Base-by-base conservation (phyloP, 2,888 invertebrate genomes). In the Diarsia mendica region DNA sequence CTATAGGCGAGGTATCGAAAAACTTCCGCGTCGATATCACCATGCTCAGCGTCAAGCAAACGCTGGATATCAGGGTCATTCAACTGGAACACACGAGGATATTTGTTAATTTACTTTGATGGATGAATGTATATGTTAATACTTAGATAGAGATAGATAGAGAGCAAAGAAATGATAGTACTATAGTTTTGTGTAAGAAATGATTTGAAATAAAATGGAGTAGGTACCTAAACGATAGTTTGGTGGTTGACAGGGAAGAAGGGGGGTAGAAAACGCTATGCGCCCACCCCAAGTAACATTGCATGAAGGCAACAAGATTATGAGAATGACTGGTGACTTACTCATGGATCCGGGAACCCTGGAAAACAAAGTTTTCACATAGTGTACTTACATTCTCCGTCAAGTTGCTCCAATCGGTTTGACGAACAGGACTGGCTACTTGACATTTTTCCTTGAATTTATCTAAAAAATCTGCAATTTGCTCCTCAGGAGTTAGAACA, bases 71-170 rank as follows among this genome's bases (percentile, higher is more conserved):
- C 69, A 23, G 70, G 44, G 11, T 51, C 51, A 15, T 28, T 69
- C 49, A 69, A 33, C 71, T 69, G 51, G 20, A 70, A 69, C 18
- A 28, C 46, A 39, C 6, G 18, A 67, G n/a, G 18, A 39, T 10
- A n/a, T 39, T 33, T 33, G 53, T 51, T 15, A 1, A 15, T 67
- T n/a, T 33, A 33, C 5, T n/a, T n/a, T n/a, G n/a, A n/a, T n/a
- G n/a, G n/a, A n/a, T n/a, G n/a, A n/a, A n/a, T n/a, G n/a, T n/a
- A n/a, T n/a, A n/a, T n/a, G n/a, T n/a, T n/a, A n/a, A n/a, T n/a
- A n/a, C n/a, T n/a, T n/a, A n/a, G n/a, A n/a, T n/a, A n/a, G n/a
- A n/a, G 9, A 55, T 55, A 28, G 15, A 58, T 0, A 11, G 13
- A 13, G 55, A 55, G 5, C 11, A 55, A 55, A 28, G 28, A 28